Evolutionary conservation across 2,888 invertebrate genomes (phyloP), one percentile per base, ranked within the genome.

Genomic region (Hyposoter didymator): DNA sequence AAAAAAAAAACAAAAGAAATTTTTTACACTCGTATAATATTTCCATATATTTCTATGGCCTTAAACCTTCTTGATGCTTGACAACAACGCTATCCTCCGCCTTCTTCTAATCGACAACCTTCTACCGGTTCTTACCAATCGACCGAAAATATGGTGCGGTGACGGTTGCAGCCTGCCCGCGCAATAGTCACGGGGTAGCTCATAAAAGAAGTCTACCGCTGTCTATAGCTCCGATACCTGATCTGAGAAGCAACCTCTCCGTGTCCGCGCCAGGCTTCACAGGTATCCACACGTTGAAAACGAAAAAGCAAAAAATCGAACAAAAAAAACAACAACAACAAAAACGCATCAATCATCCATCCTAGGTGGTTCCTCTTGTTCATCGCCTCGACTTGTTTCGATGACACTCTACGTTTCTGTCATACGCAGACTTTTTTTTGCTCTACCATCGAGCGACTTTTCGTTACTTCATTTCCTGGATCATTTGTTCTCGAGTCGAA

Each of bases 171-270:
- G 95, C 95, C 94, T 95, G 95, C 94, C 95, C 95, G 94, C 95
- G 97, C 95, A 98, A 97, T 96, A 96, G 95, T 95, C 97, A 97
- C 95, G 98, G 97, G 95, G 97, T 98, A 95, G 96, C 96, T 94
- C 97, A 97, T 95, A 96, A 96, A 95, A 96, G 97, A 93, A 96
- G 97, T 94, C 96, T 98, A 95, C 97, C 97, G 94, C 96, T 97
- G 95, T 96, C 97, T 94, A 96, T 97, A 94, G 95, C 95, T 94
- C 96, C 97, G 94, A 98, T 98, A 94, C 98, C 98, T 94, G 97
- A 97, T 95, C 96, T 98, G 95, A 96, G 98, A 94, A 96, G 96
- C 94, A 96, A 96, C 93, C 94, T 95, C 93, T 94, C 93, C 91
- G 91, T 93, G 90, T 93, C 93, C 92, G 93, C 93, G 90, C 94